Evolutionary conservation across 2,888 invertebrate species (phyloP).

Genomic region (Taenaris catops): DNA sequence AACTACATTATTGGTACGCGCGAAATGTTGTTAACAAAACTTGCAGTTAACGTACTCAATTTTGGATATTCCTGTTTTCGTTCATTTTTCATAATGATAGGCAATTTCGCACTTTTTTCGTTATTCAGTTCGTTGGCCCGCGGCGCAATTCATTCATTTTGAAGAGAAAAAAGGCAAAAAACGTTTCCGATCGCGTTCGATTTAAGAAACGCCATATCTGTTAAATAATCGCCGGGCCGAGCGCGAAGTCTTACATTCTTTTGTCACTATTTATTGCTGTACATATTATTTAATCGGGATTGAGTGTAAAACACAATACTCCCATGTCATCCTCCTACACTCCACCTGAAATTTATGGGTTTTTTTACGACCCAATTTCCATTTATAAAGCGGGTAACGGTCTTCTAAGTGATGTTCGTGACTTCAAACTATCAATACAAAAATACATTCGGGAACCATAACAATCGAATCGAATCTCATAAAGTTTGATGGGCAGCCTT

Average conservation of each 20-base stretch:
- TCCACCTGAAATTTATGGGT: slow-evolving; percentile 44
- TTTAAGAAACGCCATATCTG: slow-evolving; percentile 7
- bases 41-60: too few relatives aligned
- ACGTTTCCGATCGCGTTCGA: slow-evolving; percentile 9
- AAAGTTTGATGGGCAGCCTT: slow-evolving; percentile 10
- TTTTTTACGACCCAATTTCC: slow-evolving; percentile 61
- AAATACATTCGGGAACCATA: slow-evolving; percentile 26
- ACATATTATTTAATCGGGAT: slow-evolving; percentile 11
- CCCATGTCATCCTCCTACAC: slow-evolving; percentile 36
- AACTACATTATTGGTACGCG: too few relatives aligned
- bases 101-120: slow-evolving; percentile 14
- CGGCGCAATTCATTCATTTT: slow-evolving; percentile 7
- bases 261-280: slow-evolving; percentile 10
- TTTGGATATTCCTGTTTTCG: slow-evolving; percentile 5
- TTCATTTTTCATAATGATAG: slow-evolving; percentile 6
- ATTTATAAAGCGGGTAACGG: slow-evolving; percentile 56
- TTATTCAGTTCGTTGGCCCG: slow-evolving; percentile 7
- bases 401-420: slow-evolving; percentile 41
- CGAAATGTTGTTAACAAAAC: too few relatives aligned
- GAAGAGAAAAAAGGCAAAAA: slow-evolving; percentile 7
- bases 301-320: slow-evolving; percentile 18
- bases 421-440: slow-evolving; percentile 30
- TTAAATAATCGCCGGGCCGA: slow-evolving; percentile 11
- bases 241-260: slow-evolving; percentile 4
- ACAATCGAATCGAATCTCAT: slow-evolving; percentile 11